Percentiles rank a stretch among this genome's conserved stretches.
Conservation (phyloP, 2,888 invertebrate species). For the Nasonovia ribisnigri region DNA sequence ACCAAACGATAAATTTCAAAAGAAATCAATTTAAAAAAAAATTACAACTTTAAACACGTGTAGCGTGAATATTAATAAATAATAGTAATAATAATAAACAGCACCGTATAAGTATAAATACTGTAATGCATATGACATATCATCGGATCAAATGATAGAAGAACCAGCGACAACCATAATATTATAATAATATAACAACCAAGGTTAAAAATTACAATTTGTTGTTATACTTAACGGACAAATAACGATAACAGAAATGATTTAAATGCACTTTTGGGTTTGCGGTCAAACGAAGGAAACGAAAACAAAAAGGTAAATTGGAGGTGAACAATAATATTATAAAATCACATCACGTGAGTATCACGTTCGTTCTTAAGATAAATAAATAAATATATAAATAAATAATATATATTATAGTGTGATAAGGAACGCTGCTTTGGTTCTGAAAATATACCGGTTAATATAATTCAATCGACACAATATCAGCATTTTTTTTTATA, state of each 20-base stretch:
- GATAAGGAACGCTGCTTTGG: not conserved
- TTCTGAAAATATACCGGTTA: conserved; percentile 33
- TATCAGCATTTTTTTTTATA: too few species aligned
- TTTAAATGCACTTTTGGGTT: conserved; percentile 30
- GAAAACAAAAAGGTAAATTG: not conserved
- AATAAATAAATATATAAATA: conserved; percentile 33
- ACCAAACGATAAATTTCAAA: conserved; percentile 36
- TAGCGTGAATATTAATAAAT: not conserved
- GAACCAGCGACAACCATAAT: not conserved
- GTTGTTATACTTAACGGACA: not conserved
- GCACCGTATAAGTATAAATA: not conserved
- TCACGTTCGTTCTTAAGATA: conserved; percentile 43
- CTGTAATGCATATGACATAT: not conserved
- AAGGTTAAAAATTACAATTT: not conserved
- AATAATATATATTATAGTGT: not conserved
- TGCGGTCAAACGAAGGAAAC: conserved; percentile 28
- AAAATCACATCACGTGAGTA: not conserved
- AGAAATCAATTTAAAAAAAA: conserved; percentile 1
- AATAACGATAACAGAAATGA: not conserved
- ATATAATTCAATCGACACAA: too few species aligned
- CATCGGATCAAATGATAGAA: not conserved
- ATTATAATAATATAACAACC: not conserved
- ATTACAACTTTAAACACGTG: not conserved
- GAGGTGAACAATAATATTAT: conserved; percentile 23
- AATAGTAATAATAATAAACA: not conserved